phyloP scores from a whole-genome alignment of 2,797 vertebrate genomes.

The Taeniopygia guttata region DNA sequence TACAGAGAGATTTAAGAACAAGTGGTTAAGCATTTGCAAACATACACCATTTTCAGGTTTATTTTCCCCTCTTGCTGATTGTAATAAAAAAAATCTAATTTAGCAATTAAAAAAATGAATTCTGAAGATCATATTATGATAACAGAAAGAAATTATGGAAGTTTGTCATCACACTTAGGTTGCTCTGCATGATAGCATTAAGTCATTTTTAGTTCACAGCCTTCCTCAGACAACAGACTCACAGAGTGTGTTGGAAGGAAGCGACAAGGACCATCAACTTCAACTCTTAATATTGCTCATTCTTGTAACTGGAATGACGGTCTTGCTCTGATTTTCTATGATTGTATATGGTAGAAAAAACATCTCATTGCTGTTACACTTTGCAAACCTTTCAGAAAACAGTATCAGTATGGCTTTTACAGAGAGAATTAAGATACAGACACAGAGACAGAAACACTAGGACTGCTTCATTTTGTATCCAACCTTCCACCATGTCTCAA shows the following conservation, averaged over 20 bases:
- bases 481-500: neutral
- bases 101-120: neutral
- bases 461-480: neutral
- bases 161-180: neutral
- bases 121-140: neutral
- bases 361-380: neutral
- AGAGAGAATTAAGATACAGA: neutral
- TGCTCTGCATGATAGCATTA: neutral
- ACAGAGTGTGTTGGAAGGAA: neutral
- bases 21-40: neutral
- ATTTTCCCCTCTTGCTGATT: neutral
- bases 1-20: neutral
- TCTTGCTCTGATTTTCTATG: neutral
- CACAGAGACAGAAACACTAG: neutral
- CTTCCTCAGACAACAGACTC: neutral
- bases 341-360: neutral
- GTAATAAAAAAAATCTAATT: neutral
- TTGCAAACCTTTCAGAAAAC: neutral
- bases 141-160: neutral
- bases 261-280: fast-evolving
- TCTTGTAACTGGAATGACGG: neutral
- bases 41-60: neutral
- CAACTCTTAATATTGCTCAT: neutral
- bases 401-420: neutral
- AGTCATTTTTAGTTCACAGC: neutral